Evolutionary conservation across 1,140 invertebrate species (phyloP), one percentile per base, ranked within the genome.

Genomic region (Globodera ellingtonae): DNA sequence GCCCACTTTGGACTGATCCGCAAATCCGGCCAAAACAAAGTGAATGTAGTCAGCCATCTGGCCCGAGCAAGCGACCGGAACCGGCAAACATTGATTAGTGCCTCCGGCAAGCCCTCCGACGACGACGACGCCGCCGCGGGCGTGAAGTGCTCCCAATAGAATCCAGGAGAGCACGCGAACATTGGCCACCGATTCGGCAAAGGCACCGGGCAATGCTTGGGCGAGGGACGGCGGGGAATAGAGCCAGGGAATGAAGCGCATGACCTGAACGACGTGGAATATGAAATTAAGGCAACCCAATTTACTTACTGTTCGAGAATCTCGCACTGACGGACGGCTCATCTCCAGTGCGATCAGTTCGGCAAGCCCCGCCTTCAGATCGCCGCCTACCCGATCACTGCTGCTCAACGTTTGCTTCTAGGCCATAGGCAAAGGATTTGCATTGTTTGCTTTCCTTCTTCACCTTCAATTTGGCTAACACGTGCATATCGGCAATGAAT

Each of bases 11-110:
- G 94, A 94, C 88, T 97, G 95, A 90, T 98, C 97, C 59, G 95
- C 95, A 92, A 98, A 99, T 13, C 95, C 96, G 21, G 95, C 93
- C 90, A 99, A 93, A 46, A 95, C 94, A 76, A 92, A 92, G 92
- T 98, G 95, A 79, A 98, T 93, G 89, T 98, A 95, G 91, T 98
- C 97, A 48, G 96, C 95, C 86, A 99, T 94, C 89, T 97, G 94
- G 86, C 24, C 81, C 47, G 94, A 95, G 59, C 95, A 94, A 90
- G 98, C 96, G 86, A 98, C 93, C 21, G 97, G 96, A 81, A 99
- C 93, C 13, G 97, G 96, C 86, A 94, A 93, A 84, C 93, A 95
- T 15, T 69, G 24, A 21, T 18, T n/a, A 10, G 21, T 5, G 24
- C 67, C 6, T 90, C 9, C 21, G 13, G 8, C 47, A 67, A 35